Percentiles rank a stretch among this genome's conserved stretches.
Evolutionary conservation across 2,888 invertebrate species (phyloP).

Genomic region (Metacarcinus magister): DNA sequence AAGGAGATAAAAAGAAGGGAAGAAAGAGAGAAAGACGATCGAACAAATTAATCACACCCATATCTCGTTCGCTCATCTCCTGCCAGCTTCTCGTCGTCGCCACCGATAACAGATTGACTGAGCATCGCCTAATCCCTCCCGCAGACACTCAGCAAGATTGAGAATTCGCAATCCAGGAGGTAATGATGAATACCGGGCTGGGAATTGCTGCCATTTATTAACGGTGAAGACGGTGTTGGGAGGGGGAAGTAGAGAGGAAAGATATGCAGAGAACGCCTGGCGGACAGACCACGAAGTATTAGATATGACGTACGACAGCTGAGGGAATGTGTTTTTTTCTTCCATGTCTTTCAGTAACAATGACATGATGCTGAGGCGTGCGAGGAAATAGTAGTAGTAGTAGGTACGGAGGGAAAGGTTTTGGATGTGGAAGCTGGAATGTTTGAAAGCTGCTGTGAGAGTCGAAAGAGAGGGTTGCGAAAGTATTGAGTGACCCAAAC

Average conservation of each 20-base stretch:
- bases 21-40: not conserved
- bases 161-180: not conserved
- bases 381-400: not conserved
- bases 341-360: no score
- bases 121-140: not conserved
- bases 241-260: not conserved
- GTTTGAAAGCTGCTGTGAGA: not conserved
- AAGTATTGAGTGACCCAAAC: not conserved
- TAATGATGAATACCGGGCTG: conserved; percentile 30
- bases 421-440: not conserved
- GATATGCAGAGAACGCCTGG: not conserved
- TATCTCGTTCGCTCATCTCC: not conserved
- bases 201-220: conserved; percentile 27
- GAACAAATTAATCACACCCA: not conserved
- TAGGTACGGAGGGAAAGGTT: not conserved
- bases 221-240: not conserved
- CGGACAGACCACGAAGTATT: not conserved
- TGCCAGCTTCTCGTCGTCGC: not conserved
- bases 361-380: no score
- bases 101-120: conserved; percentile 5
- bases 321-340: not conserved
- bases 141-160: conserved; percentile 6
- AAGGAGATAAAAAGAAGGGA: not conserved
- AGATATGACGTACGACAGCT: not conserved
- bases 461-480: not conserved